Percentiles rank a stretch among this genome's conserved stretches.
phyloP scores from a whole-genome alignment of 30 jellyfish, hydroid and myxozoan species.

The Aurelia sp. region DNA sequence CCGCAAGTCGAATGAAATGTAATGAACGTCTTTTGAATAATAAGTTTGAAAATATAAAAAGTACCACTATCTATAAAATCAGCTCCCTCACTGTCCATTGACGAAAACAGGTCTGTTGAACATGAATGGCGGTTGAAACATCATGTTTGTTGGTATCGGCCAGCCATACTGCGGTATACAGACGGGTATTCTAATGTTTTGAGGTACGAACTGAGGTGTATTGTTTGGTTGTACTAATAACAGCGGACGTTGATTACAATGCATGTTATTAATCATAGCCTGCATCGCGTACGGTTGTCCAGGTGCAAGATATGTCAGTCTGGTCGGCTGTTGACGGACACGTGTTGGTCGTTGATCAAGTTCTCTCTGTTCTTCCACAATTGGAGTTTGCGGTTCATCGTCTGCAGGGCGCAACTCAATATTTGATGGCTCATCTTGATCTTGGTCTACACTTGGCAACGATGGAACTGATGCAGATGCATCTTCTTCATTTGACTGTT shows the following conservation, averaged over 20 bases:
- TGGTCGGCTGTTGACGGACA: conserved; percentile 8
- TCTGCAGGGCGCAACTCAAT: neutral
- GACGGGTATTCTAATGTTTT: conserved; percentile 1
- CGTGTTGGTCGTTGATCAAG: neutral
- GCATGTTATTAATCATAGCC: neutral
- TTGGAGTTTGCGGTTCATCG: neutral
- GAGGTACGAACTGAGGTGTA: no score
- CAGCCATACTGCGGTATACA: conserved; percentile 1
- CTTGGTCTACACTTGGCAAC: neutral
- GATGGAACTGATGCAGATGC: neutral
- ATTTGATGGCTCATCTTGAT: conserved; percentile 3
- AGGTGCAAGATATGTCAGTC: conserved; percentile 13
- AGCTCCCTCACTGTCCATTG: conserved; percentile 2
- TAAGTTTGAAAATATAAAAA: no score
- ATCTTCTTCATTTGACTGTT: neutral
- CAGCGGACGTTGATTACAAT: neutral
- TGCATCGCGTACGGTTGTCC: conserved; percentile 15
- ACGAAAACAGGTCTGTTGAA: conserved; percentile 5
- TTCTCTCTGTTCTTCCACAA: neutral
- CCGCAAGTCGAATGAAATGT: neutral
- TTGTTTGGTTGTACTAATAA: no score
- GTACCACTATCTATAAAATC: no score
- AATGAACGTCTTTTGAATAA: no score
- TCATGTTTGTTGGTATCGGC: conserved; percentile 2
- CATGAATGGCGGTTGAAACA: conserved; percentile 1